These are phyloP conservation scores for Phaethornis superciliosus DNA, from an alignment of 2,113 vertebrate genomes.

Conservation along the genomic window DNA sequence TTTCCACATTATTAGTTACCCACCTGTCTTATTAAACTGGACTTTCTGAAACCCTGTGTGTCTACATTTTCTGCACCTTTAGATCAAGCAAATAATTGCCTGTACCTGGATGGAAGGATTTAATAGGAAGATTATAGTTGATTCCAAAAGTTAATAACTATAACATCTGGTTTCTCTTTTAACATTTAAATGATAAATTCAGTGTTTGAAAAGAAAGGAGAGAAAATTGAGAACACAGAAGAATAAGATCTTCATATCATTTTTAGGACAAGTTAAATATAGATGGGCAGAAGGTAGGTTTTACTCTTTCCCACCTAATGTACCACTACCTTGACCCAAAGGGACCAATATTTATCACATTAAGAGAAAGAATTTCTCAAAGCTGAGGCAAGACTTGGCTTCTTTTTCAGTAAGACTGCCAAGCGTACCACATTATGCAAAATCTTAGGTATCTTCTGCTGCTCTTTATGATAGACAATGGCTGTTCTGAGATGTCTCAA, in stretches of 20 bases:
- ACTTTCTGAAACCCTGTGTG: constrained; percentile 81
- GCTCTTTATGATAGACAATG: constrained; percentile 58
- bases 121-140: constrained; percentile 83
- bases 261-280: constrained; percentile 61
- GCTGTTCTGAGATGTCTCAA: constrained; percentile 66
- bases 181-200: constrained; percentile 78
- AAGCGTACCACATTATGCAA: constrained; percentile 39
- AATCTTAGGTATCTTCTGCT: constrained; percentile 26
- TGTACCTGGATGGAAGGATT: constrained; percentile 81
- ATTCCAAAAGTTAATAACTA: constrained; percentile 85
- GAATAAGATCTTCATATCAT: constrained; percentile 63
- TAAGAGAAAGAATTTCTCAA: constrained; percentile 54
- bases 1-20: constrained; percentile 89
- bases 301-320: constrained; percentile 53
- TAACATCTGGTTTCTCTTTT: constrained; percentile 83
- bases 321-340: constrained; percentile 59
- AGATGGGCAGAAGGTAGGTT: constrained; percentile 59
- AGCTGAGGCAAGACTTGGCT: not conserved
- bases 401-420: constrained; percentile 38
- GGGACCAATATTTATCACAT: constrained; percentile 58
- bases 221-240: constrained; percentile 50
- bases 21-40: constrained; percentile 88
- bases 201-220: constrained; percentile 43
- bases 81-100: constrained; percentile 84
- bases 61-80: constrained; percentile 81